Base-by-base conservation (phyloP, 2,888 invertebrate species). In the Geotrupes spiniger region DNA sequence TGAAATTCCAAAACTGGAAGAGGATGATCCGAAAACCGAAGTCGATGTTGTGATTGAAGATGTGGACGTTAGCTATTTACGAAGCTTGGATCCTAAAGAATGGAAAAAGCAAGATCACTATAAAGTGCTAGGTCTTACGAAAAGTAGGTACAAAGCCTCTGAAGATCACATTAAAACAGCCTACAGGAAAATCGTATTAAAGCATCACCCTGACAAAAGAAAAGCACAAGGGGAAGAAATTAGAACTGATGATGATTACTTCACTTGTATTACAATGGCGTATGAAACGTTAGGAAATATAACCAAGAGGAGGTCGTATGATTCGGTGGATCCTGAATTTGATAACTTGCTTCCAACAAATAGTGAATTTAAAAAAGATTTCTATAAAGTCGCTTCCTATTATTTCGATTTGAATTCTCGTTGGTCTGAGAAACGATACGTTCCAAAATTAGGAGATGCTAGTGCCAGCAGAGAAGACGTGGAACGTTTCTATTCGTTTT, bases 31-130 rank as follows among this genome's bases (percentile, higher is more conserved):
- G 33, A 61, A 63, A 47, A 54, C 55, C 8, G 71, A 74, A 45
- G 68, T 70, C 44, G 68, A 70, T 45, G 67, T 69, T 48, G 63
- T 69, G 43, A 51, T 56, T 21, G 63, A 72, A 53, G 70, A 72
- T 41, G 76, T 78, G 56, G 89, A 93, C 72, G 81, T 92, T 5
- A 82, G 84, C 47, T 92, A 91, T 70, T 77, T 97, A 53, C 80
- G 89, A 57, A 90, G 90, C 51, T 76, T 97, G 56, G 92, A 97
- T 74, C 97, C 97, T 2, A 94, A 91, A 71, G 90, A 94, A 65
- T 98, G 96, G 96, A 97, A 96, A 78, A 85, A 91, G 63, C 97
- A 98, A 75, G 98, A 98, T 73, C 98, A 98, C 72, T 98, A 98
- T 74, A 89, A 88, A 27, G 95, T 99, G 10, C 76, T 99, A 51